phyloP scores from a whole-genome alignment of 2,113 vertebrate species.

The Dasyprocta punctata region DNA sequence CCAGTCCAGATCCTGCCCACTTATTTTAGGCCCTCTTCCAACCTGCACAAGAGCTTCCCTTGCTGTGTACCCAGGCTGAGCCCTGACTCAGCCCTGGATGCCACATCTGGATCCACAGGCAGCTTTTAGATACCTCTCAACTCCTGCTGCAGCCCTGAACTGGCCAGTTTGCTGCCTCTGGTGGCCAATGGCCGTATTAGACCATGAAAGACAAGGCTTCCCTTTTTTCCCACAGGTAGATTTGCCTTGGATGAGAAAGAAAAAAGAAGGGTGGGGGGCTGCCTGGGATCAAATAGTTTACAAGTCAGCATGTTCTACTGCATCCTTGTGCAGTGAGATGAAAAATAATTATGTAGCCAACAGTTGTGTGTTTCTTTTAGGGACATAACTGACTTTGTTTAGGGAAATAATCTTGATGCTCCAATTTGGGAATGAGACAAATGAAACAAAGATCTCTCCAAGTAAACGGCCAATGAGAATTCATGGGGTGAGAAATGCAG shows the following conservation, averaged over 20 bases:
- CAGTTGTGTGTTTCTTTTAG: neutral
- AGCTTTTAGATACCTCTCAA: neutral
- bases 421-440: neutral
- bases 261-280: neutral
- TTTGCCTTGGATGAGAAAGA: neutral
- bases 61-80: neutral
- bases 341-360: neutral
- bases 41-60: neutral
- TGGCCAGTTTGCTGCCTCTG: neutral
- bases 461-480: neutral
- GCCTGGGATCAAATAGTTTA: no score
- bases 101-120: neutral
- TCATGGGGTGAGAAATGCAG: neutral
- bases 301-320: neutral
- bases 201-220: neutral
- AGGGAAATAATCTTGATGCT: neutral
- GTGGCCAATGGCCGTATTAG: neutral
- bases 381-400: neutral
- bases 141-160: neutral
- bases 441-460: neutral
- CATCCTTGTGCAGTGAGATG: neutral
- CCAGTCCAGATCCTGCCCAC: neutral
- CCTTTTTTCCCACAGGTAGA: rapidly evolving
- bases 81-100: neutral
- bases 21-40: neutral